Conservation (phyloP, 2,113 vertebrate genomes). For the Triplophysa siluroides region DNA sequence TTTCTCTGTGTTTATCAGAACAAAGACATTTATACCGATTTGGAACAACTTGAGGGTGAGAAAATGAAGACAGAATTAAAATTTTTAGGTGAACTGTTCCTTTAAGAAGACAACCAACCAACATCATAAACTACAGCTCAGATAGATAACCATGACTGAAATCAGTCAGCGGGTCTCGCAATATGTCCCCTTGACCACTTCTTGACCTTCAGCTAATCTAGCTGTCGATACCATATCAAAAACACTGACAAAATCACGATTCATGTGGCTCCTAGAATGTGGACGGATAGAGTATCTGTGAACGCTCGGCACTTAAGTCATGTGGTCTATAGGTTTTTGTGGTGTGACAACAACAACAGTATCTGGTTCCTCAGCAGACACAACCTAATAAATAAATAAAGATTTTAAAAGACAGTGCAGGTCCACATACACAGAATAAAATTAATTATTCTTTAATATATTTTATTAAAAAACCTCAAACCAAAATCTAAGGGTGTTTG, state of each 20-base stretch:
- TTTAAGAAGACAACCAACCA: not conserved
- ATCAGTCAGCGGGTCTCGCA: not conserved
- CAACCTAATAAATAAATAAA: not conserved
- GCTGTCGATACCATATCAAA: not conserved
- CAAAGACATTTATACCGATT: too few relatives aligned
- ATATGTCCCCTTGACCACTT: not conserved
- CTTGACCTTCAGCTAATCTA: conserved; percentile 27
- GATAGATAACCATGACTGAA: not conserved
- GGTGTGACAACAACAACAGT: conserved; percentile 11
- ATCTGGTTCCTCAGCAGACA: not conserved
- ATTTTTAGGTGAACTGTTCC: not conserved
- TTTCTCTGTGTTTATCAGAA: too few relatives aligned
- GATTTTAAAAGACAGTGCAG: not conserved
- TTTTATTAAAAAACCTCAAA: too few relatives aligned
- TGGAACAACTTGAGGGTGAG: too few relatives aligned
- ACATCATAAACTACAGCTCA: not conserved
- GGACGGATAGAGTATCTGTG: conserved; percentile 16
- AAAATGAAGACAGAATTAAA: too few relatives aligned
- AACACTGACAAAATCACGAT: not conserved
- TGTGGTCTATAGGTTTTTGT: conserved; percentile 17
- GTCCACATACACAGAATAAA: not conserved
- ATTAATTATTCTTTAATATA: too few relatives aligned
- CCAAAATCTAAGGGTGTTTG: not conserved
- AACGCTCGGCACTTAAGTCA: not conserved
- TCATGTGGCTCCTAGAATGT: not conserved